A percentile compares a stretch with the other conserved stretches of the same genome.
These are phyloP conservation scores for Leptinotarsa juncta DNA, from an alignment of 2,888 invertebrate genomes.

Conservation along the genomic window DNA sequence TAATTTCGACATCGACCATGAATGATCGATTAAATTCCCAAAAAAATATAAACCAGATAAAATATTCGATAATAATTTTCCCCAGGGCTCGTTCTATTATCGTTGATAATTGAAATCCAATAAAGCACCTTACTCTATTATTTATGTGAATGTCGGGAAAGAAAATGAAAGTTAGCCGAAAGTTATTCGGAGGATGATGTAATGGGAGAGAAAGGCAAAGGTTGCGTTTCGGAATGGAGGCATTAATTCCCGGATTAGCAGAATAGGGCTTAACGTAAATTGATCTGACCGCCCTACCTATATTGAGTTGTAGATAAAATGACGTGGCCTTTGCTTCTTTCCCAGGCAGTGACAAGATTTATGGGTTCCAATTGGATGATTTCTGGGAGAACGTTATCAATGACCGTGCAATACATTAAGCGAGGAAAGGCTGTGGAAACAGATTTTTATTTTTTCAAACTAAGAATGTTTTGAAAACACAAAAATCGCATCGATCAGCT, in stretches of 20 bases:
- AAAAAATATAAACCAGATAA: no score
- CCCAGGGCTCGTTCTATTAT: conserved; percentile 25
- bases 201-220: conserved; percentile 25
- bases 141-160: conserved; percentile 44
- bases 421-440: no score
- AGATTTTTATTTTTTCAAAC: no score
- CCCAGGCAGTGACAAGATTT: neutral
- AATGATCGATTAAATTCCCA: no score
- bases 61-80: neutral
- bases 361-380: neutral
- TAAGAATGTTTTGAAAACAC: no score
- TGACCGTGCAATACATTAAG: no score
- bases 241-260: conserved; percentile 51
- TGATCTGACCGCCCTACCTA: conserved; percentile 34
- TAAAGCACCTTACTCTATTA: conserved; percentile 50
- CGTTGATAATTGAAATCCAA: conserved; percentile 42
- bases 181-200: conserved; percentile 45
- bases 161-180: conserved; percentile 52
- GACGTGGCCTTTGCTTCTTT: conserved; percentile 13
- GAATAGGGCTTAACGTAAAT: conserved; percentile 35
- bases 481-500: no score
- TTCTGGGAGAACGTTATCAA: neutral
- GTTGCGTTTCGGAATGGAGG: conserved; percentile 27
- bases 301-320: conserved; percentile 39
- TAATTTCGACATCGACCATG: no score